Evolutionary conservation across 2,113 vertebrate species (phyloP).

Genomic region (Pterocles gutturalis): DNA sequence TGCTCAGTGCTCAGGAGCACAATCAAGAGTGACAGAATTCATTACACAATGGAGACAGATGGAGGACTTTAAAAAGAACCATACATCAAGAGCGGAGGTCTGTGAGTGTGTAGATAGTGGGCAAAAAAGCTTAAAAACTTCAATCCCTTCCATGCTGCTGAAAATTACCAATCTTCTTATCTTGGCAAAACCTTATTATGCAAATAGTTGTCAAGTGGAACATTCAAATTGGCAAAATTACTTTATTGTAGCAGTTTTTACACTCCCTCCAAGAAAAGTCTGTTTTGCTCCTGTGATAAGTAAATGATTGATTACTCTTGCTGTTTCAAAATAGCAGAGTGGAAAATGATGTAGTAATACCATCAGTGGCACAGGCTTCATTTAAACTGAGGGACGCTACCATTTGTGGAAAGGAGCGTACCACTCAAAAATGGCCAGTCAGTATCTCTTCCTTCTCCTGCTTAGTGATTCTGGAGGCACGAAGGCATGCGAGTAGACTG

Average conservation of each 20-base stretch:
- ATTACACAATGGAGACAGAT: conserved; percentile 67
- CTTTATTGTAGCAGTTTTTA: conserved; percentile 51
- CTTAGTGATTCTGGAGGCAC: background rate
- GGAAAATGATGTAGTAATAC: conserved; percentile 27
- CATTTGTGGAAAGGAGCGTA: background rate
- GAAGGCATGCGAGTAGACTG: background rate
- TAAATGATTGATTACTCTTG: conserved; percentile 55
- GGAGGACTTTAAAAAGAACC: conserved; percentile 64
- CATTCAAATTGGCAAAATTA: conserved; percentile 68
- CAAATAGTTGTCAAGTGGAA: conserved; percentile 70
- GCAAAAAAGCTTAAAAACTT: conserved; percentile 55
- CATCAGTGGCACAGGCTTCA: background rate
- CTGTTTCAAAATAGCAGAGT: conserved; percentile 10
- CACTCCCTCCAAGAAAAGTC: conserved; percentile 43
- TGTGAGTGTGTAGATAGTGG: conserved; percentile 62
- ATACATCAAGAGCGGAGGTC: conserved; percentile 57
- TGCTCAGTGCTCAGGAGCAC: conserved; percentile 40
- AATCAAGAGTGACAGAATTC: conserved; percentile 79
- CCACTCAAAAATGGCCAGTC: background rate
- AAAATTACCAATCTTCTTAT: conserved; percentile 76
- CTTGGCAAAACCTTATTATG: conserved; percentile 71
- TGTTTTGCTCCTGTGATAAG: conserved; percentile 53
- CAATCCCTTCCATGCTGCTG: conserved; percentile 54
- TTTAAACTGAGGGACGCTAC: background rate
- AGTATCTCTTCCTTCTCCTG: background rate